phyloP scores from a whole-genome alignment of 2,113 vertebrate genomes.

The Carettochelys insculpta region DNA sequence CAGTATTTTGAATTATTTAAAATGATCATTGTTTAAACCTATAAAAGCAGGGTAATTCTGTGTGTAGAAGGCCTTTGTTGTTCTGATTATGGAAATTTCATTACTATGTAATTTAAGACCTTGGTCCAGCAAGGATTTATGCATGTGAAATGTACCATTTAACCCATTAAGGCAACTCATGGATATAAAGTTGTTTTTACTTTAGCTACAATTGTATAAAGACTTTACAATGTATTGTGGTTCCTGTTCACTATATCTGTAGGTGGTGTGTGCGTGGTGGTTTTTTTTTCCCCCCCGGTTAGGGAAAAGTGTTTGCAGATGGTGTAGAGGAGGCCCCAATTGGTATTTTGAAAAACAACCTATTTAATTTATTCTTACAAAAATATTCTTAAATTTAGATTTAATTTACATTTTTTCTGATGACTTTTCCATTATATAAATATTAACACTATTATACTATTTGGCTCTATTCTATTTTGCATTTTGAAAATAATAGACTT shows the following conservation, averaged over 20 bases:
- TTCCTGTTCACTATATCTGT: not conserved
- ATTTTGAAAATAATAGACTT: not conserved
- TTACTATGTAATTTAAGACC: not conserved
- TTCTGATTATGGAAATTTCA: not conserved
- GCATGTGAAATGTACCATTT: not conserved
- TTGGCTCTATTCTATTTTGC: not conserved
- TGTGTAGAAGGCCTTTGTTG: slow-evolving; percentile 4
- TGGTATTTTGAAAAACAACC: not conserved
- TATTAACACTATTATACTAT: not conserved
- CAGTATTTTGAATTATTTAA: rapidly evolving
- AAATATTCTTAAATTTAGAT: not conserved
- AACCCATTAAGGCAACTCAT: not conserved
- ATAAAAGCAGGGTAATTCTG: not conserved
- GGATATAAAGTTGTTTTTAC: not conserved
- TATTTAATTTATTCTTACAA: not conserved
- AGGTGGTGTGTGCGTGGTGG: not conserved
- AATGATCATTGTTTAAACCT: not conserved
- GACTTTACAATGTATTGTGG: not conserved
- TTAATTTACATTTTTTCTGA: not conserved
- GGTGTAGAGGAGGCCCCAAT: not conserved
- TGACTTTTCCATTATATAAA: not conserved
- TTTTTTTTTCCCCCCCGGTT: not conserved
- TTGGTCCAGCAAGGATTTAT: not conserved
- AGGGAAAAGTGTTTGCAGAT: not conserved
- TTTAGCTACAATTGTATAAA: not conserved